Base-by-base conservation (phyloP, 1,140 invertebrate genomes). In the Potamilus streckersoni region DNA sequence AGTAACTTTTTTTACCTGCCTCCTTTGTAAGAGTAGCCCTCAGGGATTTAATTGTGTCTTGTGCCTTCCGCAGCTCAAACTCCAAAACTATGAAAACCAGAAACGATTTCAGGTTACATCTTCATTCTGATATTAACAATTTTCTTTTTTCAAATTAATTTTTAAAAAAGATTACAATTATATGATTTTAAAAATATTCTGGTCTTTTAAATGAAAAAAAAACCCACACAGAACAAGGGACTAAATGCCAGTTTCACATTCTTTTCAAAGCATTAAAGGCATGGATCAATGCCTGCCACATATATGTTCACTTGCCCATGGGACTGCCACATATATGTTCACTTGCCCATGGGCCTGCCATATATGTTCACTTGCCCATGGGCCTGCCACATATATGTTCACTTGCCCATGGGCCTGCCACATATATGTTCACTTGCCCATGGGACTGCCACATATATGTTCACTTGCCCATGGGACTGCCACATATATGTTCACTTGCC, bases 31-130 rank as follows among this genome's bases (percentile, higher is more conserved):
- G 91, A 90, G 95, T 95, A 27, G 94, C 93, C 84, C 95, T 91
- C 17, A 97, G 88, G 61, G 94, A 93, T 89, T 93, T 95, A 67
- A 97, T 97, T 59, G 94, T 96, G 89, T 96, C 95, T 78, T 93
- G 93, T 0, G 96, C 96, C 90, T 96, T 97, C 59, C 96, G 89
- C 15, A 97, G 88, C 90, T 97, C 95, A 92, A 97, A 97, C 90
- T 97, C 95, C 60, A 97, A 89, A 57, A 96, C 94, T 88, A 20
- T 74, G 19, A 71, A 67, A 61, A 71, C 16, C 38, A 55, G 12
- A 38, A 49, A 23, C 16, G 3, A 49, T 49, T 49, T 49, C 38
- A 23, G 20, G 62, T 19, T 31, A 64, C 5, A 11, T 0, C 13
- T 12, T 62, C 61, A 23, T 8, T n/a, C 13, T 11, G 19, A 14